Conservation (phyloP, 2,113 vertebrate genomes). For the Sterrhoptilus dennistouni region DNA sequence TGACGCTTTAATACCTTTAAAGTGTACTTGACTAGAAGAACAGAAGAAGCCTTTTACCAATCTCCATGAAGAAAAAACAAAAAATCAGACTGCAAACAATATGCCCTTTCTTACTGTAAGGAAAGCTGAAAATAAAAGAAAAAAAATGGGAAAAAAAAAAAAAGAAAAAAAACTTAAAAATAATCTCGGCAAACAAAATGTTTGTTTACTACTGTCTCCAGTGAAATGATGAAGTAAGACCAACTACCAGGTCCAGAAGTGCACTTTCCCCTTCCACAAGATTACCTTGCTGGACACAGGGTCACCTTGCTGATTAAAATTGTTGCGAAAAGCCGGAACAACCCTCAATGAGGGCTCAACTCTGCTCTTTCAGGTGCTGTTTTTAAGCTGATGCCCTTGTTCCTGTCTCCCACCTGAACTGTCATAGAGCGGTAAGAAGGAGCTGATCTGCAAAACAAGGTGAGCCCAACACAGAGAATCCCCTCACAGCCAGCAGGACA, state of each 20-base stretch:
- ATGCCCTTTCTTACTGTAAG: background rate
- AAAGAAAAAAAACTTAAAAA: background rate
- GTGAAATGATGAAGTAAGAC: background rate
- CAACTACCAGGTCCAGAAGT: background rate
- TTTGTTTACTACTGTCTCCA: background rate
- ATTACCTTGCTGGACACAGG: background rate
- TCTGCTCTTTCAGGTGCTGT: background rate
- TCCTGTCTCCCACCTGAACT: background rate
- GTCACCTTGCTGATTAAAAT: background rate
- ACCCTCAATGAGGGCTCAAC: fast-evolving
- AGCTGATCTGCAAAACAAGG: background rate
- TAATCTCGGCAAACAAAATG: background rate
- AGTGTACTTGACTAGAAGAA: background rate
- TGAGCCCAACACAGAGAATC: background rate
- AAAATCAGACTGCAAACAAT: background rate
- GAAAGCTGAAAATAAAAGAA: background rate
- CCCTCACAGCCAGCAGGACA: background rate
- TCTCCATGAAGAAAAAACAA: background rate
- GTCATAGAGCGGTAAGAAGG: background rate
- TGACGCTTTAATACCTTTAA: background rate
- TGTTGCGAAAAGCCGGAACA: background rate
- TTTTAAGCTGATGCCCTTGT: background rate
- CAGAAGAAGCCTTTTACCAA: background rate
- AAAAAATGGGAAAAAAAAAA: too few relatives aligned
- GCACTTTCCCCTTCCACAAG: background rate